Evolutionary conservation across 2,797 vertebrate genomes (phyloP), one percentile per base, ranked within the genome.

Genomic region (Spinus olivaceus): DNA sequence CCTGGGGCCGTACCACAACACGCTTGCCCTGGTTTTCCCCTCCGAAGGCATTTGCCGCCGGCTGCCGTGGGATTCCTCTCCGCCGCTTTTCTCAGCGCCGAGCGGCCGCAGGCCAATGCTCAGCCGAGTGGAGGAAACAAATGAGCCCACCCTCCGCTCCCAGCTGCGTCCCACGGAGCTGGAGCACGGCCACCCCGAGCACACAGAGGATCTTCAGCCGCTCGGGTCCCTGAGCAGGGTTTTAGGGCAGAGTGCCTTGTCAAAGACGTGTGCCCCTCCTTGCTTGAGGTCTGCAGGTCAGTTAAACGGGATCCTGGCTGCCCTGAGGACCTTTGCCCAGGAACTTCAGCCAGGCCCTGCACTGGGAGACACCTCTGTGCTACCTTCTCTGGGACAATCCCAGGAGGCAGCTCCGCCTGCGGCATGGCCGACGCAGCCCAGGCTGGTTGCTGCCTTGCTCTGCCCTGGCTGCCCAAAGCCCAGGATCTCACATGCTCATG

Each of bases 151-250:
- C 28, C 63, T 76, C 12, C 0, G 2, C 85, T 78, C 71, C 30
- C 79, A 54, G 49, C 41, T 24, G 12, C 1, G 54, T 76, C 56
- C 69, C 7, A 2, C 0, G 2, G 61, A 51, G 67, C 59, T 23
- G n/a, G 54, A 81, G 42, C 10, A 8, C 0, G 0, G 83, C 49
- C 91, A 41, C 3, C 30, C 33, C 10, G 22, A 28, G 70, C 70
- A 56, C 28, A 3, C 0, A 0, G 19, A 35, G 7, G 2, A 6
- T 41, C 49, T 32, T 53, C 0, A 0, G 46, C 42, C 0, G 0
- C 30, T 12, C 39, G 18, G 35, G 19, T 74, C 46, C 30, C 67
- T 6, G 20, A n/a, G 67, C 46, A 17, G 81, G 47, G 42, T 5
- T 47, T 56, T 1, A 3, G 54, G 32, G 33, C 28, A 6, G 33